A percentile compares a stretch with the other conserved stretches of the same genome.
Conservation (phyloP, 2,113 vertebrate genomes). For the Microcebus griseorufus region DNA sequence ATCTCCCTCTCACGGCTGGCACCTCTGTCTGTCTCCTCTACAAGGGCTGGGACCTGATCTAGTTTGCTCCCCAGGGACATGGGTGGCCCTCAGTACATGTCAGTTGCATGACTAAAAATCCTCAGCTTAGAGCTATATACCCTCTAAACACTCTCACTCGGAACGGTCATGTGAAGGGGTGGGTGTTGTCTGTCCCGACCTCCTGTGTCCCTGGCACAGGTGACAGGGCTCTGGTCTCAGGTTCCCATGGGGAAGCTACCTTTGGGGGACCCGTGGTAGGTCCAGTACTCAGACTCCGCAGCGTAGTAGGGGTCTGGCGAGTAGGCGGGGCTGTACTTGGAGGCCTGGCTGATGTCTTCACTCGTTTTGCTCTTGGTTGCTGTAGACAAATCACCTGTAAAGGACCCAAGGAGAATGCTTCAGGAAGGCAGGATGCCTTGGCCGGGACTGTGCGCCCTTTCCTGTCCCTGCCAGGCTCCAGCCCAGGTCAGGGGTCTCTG, state of each 20-base stretch:
- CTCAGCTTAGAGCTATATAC: background rate
- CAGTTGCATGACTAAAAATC: background rate
- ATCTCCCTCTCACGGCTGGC: background rate
- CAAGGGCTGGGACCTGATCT: background rate
- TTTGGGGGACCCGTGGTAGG: constrained; percentile 93
- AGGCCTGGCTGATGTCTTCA: constrained; percentile 95
- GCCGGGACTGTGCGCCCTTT: background rate
- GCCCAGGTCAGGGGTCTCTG: background rate
- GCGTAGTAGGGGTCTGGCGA: constrained; percentile 94
- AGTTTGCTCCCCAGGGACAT: background rate
- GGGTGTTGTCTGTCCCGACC: background rate
- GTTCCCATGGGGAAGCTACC: constrained; percentile 82
- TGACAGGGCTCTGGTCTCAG: background rate
- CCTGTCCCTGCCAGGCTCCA: background rate
- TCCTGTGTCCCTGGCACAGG: background rate
- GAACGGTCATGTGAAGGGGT: background rate
- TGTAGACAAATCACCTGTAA: constrained; percentile 88
- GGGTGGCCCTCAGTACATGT: background rate
- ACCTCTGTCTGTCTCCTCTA: background rate
- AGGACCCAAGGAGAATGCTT: constrained; percentile 41
- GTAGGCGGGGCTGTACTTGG: constrained; percentile 93
- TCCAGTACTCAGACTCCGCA: constrained; percentile 93
- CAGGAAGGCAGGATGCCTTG: background rate
- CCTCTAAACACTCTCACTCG: background rate
- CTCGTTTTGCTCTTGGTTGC: constrained; percentile 98